Evolutionary conservation across 2,888 invertebrate species (phyloP), one percentile per base, ranked within the genome.

Genomic region (Cactoblastis cactorum): DNA sequence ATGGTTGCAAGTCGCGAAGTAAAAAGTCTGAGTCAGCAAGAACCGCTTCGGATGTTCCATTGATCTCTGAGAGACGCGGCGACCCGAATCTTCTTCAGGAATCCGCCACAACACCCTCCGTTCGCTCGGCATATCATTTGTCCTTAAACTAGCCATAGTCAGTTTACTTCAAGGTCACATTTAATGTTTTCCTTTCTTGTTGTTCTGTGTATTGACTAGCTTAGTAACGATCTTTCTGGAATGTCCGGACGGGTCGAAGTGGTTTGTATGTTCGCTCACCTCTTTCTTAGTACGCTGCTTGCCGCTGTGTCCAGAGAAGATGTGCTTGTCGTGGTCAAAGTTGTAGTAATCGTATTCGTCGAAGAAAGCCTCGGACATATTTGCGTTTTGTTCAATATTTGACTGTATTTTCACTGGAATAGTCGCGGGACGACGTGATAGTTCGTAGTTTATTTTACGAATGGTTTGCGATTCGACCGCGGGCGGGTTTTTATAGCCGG

Each of bases 341-440:
- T 97, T 97, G 92, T 96, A 98, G 77, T 97, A 95, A 77, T 98
- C 98, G 92, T 96, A 97, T 77, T 96, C 94, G 89, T 98, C 97
- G 80, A 95, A 94, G 89, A 95, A 93, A 69, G 91, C 91, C 85
- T 95, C 95, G 72, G 96, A 95, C 96, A 96, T 96, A 78, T 84
- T 92, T 85, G 67, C 60, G 62, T 71, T 69, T 76, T 69, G 54
- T 57, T 37, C 11, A 9, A 51, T 63, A 63, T 57, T 66, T 70
- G 68, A 61, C 58, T 60, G 57, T 9, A 22, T 17, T 45, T 32
- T 6, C 63, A 68, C 59, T 73, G 71, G 62, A 68, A 67, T 64
- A 64, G 63, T 71, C 61, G 67, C 63, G 57, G 70, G 72, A 75
- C 75, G 62, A 64, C 59, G 73, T 43, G 17, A 15, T 74, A 68